These are phyloP conservation scores for Meloe dianella DNA, from an alignment of 2,888 invertebrate species.

Conservation along the genomic window DNA sequence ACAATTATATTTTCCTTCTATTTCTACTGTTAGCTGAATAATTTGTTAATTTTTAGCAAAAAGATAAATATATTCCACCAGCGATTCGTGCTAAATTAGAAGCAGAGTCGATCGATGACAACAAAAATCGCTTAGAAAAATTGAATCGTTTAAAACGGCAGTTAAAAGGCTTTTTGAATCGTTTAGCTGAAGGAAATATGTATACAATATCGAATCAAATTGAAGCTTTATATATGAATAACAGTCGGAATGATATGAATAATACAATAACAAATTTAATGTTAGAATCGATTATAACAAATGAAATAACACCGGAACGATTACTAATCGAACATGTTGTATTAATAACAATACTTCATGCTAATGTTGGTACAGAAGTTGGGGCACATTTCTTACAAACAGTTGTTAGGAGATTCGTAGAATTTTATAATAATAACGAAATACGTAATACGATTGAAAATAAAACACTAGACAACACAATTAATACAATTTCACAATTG, in stretches of 20 bases:
- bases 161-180: constrained; percentile 86
- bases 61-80: constrained; percentile 79
- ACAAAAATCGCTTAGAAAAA: constrained; percentile 62
- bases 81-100: constrained; percentile 69
- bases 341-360: constrained; percentile 82
- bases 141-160: constrained; percentile 74
- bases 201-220: constrained; percentile 80
- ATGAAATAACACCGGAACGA: constrained; percentile 71
- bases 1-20: constrained; percentile 28
- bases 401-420: constrained; percentile 71
- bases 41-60: constrained; percentile 28
- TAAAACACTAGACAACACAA: constrained; percentile 82
- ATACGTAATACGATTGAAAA: constrained; percentile 63
- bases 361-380: constrained; percentile 89
- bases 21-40: background rate
- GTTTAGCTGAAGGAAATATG: constrained; percentile 86
- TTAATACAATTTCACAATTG: constrained; percentile 78
- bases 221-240: constrained; percentile 77
- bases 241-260: constrained; percentile 86
- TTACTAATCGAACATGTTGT: constrained; percentile 85
- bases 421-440: constrained; percentile 61
- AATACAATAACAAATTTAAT: constrained; percentile 74
- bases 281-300: constrained; percentile 70
- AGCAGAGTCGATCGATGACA: constrained; percentile 50
- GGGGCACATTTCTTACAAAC: constrained; percentile 86